phyloP scores from a whole-genome alignment of 1,140 invertebrate genomes.

The Dendrolimus kikuchii region DNA sequence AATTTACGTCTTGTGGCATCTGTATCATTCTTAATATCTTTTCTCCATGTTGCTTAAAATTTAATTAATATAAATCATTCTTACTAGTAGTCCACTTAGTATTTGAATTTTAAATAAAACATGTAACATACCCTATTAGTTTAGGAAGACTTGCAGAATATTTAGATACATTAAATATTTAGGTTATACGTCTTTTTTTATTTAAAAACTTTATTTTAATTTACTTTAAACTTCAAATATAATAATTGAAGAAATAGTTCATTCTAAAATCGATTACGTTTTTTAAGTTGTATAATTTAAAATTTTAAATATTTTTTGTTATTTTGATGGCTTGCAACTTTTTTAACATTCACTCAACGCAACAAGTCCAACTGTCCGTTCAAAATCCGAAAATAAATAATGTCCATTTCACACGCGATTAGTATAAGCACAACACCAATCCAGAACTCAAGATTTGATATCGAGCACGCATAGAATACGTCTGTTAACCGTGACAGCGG shows the following conservation, averaged over 20 bases:
- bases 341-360: too few relatives aligned
- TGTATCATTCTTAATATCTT: too few relatives aligned
- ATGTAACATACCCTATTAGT: too few relatives aligned
- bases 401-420: constrained; percentile 65
- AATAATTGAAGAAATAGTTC: constrained; percentile 1
- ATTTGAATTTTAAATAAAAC: too few relatives aligned
- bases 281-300: background rate
- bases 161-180: too few relatives aligned
- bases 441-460: constrained; percentile 67
- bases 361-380: constrained; percentile 25
- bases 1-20: too few relatives aligned
- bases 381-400: constrained; percentile 61
- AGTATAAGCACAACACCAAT: constrained; percentile 57
- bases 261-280: background rate
- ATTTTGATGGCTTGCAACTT: constrained; percentile 6
- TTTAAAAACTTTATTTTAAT: background rate
- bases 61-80: too few relatives aligned
- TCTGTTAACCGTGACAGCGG: constrained; percentile 32
- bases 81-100: too few relatives aligned
- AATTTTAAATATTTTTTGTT: background rate
- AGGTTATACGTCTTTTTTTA: too few relatives aligned
- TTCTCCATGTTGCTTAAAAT: too few relatives aligned
- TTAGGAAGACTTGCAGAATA: too few relatives aligned
- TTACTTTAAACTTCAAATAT: constrained; percentile 1
- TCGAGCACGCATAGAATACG: constrained; percentile 31